Conservation (phyloP, 1,140 invertebrate genomes). For the Microplitis mediator region DNA sequence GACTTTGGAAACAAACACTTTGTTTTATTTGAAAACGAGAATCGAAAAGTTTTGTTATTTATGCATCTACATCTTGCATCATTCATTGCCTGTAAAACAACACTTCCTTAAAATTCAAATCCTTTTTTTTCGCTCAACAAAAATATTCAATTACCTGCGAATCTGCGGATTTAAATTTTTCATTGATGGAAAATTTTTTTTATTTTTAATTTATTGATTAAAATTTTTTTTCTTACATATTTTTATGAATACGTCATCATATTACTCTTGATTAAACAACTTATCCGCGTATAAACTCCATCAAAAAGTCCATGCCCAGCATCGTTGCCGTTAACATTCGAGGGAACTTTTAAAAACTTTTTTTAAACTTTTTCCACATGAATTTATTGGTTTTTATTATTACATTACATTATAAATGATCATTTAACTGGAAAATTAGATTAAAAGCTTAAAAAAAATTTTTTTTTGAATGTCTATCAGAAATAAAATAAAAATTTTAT, state of each 20-base stretch:
- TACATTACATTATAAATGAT: neutral
- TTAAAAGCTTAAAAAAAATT: neutral
- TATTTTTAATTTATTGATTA: no score
- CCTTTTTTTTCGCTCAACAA: no score
- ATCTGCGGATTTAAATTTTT: no score
- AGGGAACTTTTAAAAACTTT: neutral
- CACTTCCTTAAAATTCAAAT: no score
- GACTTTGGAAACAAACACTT: neutral
- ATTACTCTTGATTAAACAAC: slow-evolving; percentile 17
- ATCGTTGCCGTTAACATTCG: neutral
- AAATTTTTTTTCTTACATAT: neutral
- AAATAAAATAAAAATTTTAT: neutral
- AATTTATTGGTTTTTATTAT: slow-evolving; percentile 4
- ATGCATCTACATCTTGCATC: neutral
- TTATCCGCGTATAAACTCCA: slow-evolving; percentile 1
- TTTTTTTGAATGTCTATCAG: no score
- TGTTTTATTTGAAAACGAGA: neutral
- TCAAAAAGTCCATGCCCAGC: neutral
- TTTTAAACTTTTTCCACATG: neutral
- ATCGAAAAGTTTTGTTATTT: neutral
- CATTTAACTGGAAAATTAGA: neutral
- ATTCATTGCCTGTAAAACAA: no score
- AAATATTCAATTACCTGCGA: no score
- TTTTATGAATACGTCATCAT: neutral
- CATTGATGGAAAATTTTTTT: no score